These are phyloP conservation scores for Pao palembangensis DNA, from an alignment of 2,113 vertebrate species.

Conservation along the genomic window DNA sequence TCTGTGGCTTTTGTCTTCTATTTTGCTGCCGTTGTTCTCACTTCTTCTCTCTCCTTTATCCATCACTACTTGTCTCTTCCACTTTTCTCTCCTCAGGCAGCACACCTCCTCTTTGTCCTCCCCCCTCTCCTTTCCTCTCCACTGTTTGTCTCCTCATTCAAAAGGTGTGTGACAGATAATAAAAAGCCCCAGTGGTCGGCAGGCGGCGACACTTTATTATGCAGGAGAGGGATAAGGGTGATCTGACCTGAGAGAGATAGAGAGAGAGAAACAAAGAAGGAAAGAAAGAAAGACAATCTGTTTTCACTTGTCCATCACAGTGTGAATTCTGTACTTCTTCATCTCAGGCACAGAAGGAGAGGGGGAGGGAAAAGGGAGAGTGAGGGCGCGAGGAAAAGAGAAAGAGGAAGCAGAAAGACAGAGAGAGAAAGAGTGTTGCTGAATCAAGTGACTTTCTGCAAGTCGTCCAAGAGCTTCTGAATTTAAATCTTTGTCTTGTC, in stretches of 20 bases:
- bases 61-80: background rate
- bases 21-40: background rate
- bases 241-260: constrained; percentile 8
- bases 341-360: background rate
- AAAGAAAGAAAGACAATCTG: constrained; percentile 5
- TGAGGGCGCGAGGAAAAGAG: background rate
- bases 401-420: background rate
- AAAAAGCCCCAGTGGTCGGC: constrained; percentile 45
- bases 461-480: constrained; percentile 40
- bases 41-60: too few relatives aligned
- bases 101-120: background rate
- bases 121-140: background rate
- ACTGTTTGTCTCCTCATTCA: constrained; percentile 13
- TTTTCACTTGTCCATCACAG: too few relatives aligned
- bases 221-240: constrained; percentile 28
- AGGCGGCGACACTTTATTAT: constrained; percentile 59
- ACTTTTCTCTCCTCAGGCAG: background rate
- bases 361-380: background rate
- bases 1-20: background rate
- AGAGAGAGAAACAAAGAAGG: constrained; percentile 1
- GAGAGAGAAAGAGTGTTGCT: background rate
- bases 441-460: constrained; percentile 38
- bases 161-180: constrained; percentile 33
- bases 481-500: constrained; percentile 57
- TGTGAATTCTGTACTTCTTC: too few relatives aligned